Conservation (phyloP, 2,797 vertebrate genomes). For the Sebastes matsubarae region DNA sequence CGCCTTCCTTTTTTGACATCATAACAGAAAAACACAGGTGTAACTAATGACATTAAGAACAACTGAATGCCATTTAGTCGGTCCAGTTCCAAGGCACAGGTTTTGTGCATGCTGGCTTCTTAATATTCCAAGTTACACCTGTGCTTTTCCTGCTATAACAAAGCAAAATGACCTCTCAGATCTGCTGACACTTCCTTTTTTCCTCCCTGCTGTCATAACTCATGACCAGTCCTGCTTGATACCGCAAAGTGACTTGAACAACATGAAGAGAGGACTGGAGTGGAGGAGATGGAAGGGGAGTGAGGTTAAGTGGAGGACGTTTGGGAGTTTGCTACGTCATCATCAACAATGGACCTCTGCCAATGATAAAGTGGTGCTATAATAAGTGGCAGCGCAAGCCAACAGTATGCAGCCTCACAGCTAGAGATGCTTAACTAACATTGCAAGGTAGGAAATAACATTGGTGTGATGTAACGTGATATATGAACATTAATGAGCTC, state of each 20-base stretch:
- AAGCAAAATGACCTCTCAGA: not conserved
- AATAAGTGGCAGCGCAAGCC: not conserved
- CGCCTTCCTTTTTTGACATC: not conserved
- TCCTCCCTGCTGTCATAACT: not conserved
- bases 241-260: not conserved
- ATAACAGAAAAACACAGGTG: not conserved
- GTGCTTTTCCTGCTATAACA: not conserved
- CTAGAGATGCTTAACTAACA: not conserved
- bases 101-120: not conserved
- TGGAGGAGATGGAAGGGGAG: not conserved
- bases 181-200: not conserved
- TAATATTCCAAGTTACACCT: not conserved
- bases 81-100: not conserved
- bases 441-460: not conserved
- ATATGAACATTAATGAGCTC: not conserved
- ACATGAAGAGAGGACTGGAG: not conserved
- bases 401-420: not conserved
- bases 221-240: not conserved
- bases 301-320: slow-evolving; percentile 31
- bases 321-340: slow-evolving; percentile 4
- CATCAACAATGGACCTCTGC: slow-evolving; percentile 30
- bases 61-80: not conserved
- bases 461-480: not conserved
- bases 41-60: not conserved
- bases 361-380: not conserved